Evolutionary conservation across 2,888 invertebrate species (phyloP).

Genomic region (Pseudococcus jackbeardsleyi): DNA sequence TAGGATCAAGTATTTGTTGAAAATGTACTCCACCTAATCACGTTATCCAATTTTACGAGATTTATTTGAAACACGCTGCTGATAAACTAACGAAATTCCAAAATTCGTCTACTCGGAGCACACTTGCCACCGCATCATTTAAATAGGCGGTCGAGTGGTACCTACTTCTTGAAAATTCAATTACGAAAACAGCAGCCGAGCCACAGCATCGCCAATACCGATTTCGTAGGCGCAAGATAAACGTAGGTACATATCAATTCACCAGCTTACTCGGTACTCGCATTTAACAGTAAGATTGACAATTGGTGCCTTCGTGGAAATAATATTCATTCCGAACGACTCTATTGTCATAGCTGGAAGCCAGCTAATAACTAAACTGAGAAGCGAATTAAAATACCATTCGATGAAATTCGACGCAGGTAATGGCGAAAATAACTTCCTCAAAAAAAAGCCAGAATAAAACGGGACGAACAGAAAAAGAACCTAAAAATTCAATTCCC

Average conservation of each 20-base stretch:
- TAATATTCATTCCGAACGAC: slow-evolving; percentile 15
- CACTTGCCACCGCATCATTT: neutral
- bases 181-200: neutral
- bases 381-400: slow-evolving; percentile 23
- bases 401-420: slow-evolving; percentile 20
- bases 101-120: neutral
- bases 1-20: neutral
- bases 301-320: slow-evolving; percentile 26
- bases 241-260: neutral
- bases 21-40: slow-evolving; percentile 4
- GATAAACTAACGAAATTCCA: neutral
- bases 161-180: slow-evolving; percentile 20
- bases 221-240: slow-evolving; percentile 20
- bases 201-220: neutral
- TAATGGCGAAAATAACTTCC: slow-evolving; percentile 31
- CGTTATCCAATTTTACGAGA: neutral
- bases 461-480: slow-evolving; percentile 3
- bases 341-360: slow-evolving; percentile 16
- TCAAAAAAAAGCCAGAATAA: neutral
- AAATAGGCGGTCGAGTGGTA: slow-evolving; percentile 2
- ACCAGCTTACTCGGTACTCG: neutral
- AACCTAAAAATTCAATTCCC: slow-evolving; percentile 32
- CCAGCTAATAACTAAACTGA: slow-evolving; percentile 12
- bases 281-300: neutral
- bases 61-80: slow-evolving; percentile 4